Evolutionary conservation across 1,140 invertebrate species (phyloP), one percentile per base, ranked within the genome.

Genomic region (Nephila pilipes): DNA sequence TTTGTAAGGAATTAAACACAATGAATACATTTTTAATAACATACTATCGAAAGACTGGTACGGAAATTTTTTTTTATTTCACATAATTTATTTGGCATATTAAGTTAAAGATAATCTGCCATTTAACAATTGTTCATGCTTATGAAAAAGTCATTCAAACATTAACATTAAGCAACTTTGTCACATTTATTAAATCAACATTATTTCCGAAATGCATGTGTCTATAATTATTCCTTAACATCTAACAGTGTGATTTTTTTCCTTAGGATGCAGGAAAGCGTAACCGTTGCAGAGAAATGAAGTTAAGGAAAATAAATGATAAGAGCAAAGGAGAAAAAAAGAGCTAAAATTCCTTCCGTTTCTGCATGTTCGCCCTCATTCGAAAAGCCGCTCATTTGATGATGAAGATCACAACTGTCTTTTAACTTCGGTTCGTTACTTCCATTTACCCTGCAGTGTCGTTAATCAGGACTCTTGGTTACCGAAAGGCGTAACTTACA

Each of bases 401-500:
- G 85, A 87, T 63, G 85, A 87, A 87, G 85, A 87, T 60, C 55
- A 60, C 85, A 54, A 87, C 55, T 87, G 85, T 87, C 57, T 83
- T 46, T 57, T 55, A 38, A 57, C 54, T 57, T 55, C 85, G 85
- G 85, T 87, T 87, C 58, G 85, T 87, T 87, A 87, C 85, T 38
- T 60, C 58, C 85, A 81, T 81, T 81, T 81, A 25, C 80, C 80
- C 80, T 55, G 20, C 85, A 60, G 85, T 36, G 55, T 87, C 85
- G 85, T 87, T 87, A 87, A 87, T 87, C 85, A 87, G 85, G 57
- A 60, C 32, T 87, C 81, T 83, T 83, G 81, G 81, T 83, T 83
- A 83, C 85, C 32, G 18, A 60, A 29, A 60, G 57, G 85, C 85
- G 81, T 83, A 83, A 83, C 81, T 83, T 18, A 22, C 81, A 54